A percentile compares a stretch with the other conserved stretches of the same genome.
Conservation (phyloP, 2,113 vertebrate species). For the Ceyx melanurus region DNA sequence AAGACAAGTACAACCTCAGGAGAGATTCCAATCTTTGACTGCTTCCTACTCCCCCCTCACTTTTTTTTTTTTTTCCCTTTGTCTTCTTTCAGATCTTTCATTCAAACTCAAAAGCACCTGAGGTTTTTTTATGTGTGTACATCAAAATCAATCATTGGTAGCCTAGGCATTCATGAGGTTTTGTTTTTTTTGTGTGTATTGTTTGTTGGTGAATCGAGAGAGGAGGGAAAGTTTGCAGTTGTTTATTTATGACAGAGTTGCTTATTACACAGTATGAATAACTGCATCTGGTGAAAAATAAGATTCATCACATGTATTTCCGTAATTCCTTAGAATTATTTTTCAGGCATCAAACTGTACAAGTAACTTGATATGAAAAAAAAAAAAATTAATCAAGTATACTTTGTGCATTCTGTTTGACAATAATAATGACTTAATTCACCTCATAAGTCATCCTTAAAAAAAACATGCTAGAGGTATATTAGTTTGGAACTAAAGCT, state of each 20-base stretch:
- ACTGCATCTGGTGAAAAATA: not conserved
- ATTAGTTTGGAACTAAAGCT: not conserved
- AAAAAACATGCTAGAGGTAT: not conserved
- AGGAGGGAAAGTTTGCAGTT: no score
- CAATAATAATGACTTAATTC: not conserved
- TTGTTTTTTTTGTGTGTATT: not conserved
- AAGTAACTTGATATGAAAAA: not conserved
- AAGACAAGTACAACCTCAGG: not conserved
- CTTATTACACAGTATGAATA: not conserved
- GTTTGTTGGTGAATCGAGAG: not conserved
- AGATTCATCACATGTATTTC: not conserved
- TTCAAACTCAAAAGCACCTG: not conserved
- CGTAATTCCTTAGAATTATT: not conserved
- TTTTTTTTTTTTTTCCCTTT: not conserved
- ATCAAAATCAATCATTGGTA: not conserved
- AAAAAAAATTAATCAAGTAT: not conserved
- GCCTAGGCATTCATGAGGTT: not conserved
- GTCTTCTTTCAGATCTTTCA: not conserved
- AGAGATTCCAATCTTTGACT: not conserved
- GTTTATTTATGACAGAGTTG: not conserved
- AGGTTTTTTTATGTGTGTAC: not conserved
- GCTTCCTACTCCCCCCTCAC: no score
- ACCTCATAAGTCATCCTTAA: not conserved
- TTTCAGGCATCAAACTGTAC: not conserved
- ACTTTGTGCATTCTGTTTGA: not conserved